phyloP scores from a whole-genome alignment of 2,888 invertebrate genomes.

The Apotomis turbidana region DNA sequence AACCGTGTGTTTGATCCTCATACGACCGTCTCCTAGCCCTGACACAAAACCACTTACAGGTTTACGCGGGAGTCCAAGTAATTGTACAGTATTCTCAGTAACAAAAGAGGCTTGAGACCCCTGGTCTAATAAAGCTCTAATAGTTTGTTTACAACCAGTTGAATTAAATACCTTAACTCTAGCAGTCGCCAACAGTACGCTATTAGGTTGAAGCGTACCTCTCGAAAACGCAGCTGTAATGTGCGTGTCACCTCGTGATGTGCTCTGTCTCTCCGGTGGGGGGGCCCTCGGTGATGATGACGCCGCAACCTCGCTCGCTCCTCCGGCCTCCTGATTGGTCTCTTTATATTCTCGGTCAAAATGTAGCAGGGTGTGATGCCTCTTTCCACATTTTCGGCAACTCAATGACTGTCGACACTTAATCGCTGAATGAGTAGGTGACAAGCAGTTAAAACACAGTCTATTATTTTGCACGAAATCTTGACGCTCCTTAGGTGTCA shows the following conservation, averaged over 20 bases:
- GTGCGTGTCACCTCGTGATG: constrained; percentile 14
- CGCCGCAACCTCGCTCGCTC: constrained; percentile 4
- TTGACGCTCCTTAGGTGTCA: constrained; percentile 3
- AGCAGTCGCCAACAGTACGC: too few relatives aligned
- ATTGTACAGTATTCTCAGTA: too few relatives aligned
- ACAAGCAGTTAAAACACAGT: constrained; percentile 15
- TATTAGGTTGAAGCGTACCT: too few relatives aligned
- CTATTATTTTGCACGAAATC: constrained; percentile 16
- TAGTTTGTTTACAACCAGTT: too few relatives aligned
- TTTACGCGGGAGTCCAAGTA: too few relatives aligned
- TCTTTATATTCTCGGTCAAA: constrained; percentile 6
- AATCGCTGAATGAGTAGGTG: constrained; percentile 11
- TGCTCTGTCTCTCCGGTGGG: neutral
- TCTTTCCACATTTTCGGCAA: constrained; percentile 11
- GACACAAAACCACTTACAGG: too few relatives aligned
- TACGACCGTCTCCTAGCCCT: too few relatives aligned
- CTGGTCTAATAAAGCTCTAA: too few relatives aligned
- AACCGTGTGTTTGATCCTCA: too few relatives aligned
- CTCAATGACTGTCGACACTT: constrained; percentile 10
- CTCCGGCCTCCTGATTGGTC: neutral
- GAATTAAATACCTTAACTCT: too few relatives aligned
- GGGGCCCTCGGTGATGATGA: constrained; percentile 4
- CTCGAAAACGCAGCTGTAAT: constrained; percentile 14
- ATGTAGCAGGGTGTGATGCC: constrained; percentile 15
- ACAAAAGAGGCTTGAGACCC: too few relatives aligned